Evolutionary conservation across 2,113 vertebrate genomes (phyloP), one percentile per base, ranked within the genome.

Genomic region (Mirza zaza): DNA sequence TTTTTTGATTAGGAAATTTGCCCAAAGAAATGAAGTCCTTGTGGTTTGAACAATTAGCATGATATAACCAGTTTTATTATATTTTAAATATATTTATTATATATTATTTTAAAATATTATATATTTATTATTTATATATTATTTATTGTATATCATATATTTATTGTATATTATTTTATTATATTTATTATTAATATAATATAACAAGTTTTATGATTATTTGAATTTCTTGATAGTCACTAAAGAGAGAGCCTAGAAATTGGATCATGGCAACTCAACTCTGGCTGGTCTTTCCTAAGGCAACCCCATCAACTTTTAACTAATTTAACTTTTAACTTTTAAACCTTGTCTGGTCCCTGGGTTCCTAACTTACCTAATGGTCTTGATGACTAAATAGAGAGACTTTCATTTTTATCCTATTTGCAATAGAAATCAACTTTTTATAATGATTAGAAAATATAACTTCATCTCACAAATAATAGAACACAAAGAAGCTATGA

Each of bases 1-100:
- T 68, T 76, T 92, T 92, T 57, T 82, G 10, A 84, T 91, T 84
- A 90, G 57, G 21, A 88, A 84, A 52, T 61, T 96, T 79, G 25
- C 18, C 55, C 34, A 92, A 77, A 65, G 27, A 87, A 85, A 61
- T 61, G 4, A 89, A 63, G 21, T 96, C n/a, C 50, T 76, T 32
- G 3, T 88, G 48, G 42, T 52, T 68, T 95, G 52, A 90, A 87
- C 42, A 90, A 73, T 89, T 83, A 87, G 32, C 80, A 50, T 50
- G 13, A 50, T 50, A 45, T 68, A 27, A 87, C 42, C 11, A 36
- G 27, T 81, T 92, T 88, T 90, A 55, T 76, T 89, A 50, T 50
- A 50, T 9, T 50, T 50, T 50, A 12, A 45, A 50, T 50, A 50
- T 50, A 50, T 50, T 13, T 50, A 50, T 50, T 13, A 13, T 45